phyloP scores from a whole-genome alignment of 2,888 invertebrate species.

The Ophion ellenae region DNA sequence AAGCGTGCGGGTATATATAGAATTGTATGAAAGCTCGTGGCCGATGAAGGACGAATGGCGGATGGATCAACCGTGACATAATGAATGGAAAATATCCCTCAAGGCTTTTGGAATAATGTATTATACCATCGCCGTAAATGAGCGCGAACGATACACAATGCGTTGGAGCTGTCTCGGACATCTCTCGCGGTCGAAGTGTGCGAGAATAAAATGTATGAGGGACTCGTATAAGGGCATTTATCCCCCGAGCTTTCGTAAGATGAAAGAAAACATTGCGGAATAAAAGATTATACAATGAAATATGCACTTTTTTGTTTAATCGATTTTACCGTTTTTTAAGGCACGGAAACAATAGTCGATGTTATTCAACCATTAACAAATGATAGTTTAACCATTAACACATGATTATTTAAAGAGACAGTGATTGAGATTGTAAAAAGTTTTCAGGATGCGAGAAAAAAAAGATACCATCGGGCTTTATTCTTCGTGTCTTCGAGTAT shows the following conservation, averaged over 20 bases:
- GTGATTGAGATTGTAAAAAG: too few species aligned
- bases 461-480: too few species aligned
- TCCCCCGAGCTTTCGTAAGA: conserved; percentile 2
- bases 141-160: conserved; percentile 49
- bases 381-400: not conserved
- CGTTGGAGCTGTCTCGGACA: conserved; percentile 44
- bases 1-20: not conserved
- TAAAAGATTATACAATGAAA: not conserved
- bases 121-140: conserved; percentile 40
- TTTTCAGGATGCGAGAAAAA: too few species aligned
- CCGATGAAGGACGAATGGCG: conserved; percentile 43
- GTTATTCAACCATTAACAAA: not conserved
- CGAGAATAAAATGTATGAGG: not conserved
- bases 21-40: conserved; percentile 36
- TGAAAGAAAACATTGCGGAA: conserved; percentile 11
- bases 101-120: conserved; percentile 59
- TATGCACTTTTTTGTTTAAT: not conserved
- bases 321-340: not conserved
- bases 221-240: conserved; percentile 15
- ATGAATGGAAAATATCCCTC: conserved; percentile 60
- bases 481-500: too few species aligned
- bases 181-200: conserved; percentile 21
- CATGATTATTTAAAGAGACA: not conserved
- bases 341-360: not conserved
- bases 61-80: conserved; percentile 49